phyloP scores from a whole-genome alignment of 2,113 vertebrate genomes.

The Sceloporus undulatus region DNA sequence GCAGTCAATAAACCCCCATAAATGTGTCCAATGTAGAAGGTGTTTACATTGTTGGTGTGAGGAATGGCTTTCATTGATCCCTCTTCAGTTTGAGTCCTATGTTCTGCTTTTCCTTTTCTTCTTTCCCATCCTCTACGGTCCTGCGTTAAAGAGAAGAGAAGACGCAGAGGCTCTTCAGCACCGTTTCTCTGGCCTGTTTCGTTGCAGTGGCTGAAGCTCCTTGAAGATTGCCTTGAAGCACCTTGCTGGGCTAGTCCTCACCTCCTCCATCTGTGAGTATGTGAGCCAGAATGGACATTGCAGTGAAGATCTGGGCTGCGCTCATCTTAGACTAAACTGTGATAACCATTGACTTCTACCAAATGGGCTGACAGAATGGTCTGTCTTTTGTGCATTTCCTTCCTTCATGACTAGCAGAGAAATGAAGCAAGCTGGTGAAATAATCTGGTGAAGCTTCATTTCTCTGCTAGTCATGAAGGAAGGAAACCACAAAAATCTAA shows the following conservation, averaged over 20 bases:
- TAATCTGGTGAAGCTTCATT: not conserved
- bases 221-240: slow-evolving; percentile 87
- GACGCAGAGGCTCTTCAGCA: slow-evolving; percentile 63
- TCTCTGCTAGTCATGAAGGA: no score
- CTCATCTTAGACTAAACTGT: not conserved
- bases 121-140: not conserved
- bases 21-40: no score
- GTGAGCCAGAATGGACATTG: not conserved
- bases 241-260: slow-evolving; percentile 88
- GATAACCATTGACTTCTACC: not conserved
- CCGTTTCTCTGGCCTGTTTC: slow-evolving; percentile 82
- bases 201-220: slow-evolving; percentile 87
- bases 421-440: not conserved
- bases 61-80: no score
- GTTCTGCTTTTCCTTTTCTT: not conserved
- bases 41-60: no score
- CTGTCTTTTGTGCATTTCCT: not conserved
- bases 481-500: no score
- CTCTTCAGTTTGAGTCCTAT: not conserved
- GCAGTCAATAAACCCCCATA: no score
- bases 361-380: no score
- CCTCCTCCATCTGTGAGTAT: slow-evolving; percentile 87
- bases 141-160: slow-evolving; percentile 67
- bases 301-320: not conserved
- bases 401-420: not conserved